Evolutionary conservation across 2,888 invertebrate genomes (phyloP), one percentile per base, ranked within the genome.

Genomic region (Gymnoscelis rufifasciata): DNA sequence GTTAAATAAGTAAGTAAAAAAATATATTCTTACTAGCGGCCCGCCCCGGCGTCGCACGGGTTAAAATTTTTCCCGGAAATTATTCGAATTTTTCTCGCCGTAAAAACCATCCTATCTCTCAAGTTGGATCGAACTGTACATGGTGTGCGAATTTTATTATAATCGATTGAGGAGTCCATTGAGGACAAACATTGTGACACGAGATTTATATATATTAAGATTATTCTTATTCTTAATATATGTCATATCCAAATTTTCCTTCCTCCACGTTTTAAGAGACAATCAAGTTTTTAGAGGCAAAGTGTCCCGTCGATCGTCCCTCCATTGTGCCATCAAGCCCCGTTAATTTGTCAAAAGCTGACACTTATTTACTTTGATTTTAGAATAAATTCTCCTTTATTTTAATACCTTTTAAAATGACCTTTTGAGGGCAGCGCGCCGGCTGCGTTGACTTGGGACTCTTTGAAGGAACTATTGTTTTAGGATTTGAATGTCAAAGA

Each of bases 241-340:
- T 11, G n/a, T 11, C 48, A 28, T 3, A 50, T 47, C 44, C 42
- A 36, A 23, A 7, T 6, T n/a, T 36, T 51, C 33, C 0, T 15
- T 38, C 52, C 51, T 52, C 43, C 43, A 11, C 10, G 19, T 11
- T 36, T 10, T 54, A 43, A 62, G 60, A 68, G 57, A 71, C 70
- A 77, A 71, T 74, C 68, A 73, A 72, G 71, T 74, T 77, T 72
- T 73, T 66, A 68, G 61, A 63, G 58, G 62, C 62, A 61, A 67
- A 71, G 64, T 68, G 68, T 69, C 66, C 64, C 57, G 64, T 63
- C 68, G 54, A 44, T 54, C 46, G 43, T 38, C 48, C 44, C 38
- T 43, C 51, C 51, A 51, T 55, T 51, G 44, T 48, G 49, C 57
- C 43, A 64, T 53, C 54, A 59, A 38, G 50, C 48, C 33, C 33